Conservation (phyloP, 2,797 vertebrate genomes). For the Melanotaenia nigrans region DNA sequence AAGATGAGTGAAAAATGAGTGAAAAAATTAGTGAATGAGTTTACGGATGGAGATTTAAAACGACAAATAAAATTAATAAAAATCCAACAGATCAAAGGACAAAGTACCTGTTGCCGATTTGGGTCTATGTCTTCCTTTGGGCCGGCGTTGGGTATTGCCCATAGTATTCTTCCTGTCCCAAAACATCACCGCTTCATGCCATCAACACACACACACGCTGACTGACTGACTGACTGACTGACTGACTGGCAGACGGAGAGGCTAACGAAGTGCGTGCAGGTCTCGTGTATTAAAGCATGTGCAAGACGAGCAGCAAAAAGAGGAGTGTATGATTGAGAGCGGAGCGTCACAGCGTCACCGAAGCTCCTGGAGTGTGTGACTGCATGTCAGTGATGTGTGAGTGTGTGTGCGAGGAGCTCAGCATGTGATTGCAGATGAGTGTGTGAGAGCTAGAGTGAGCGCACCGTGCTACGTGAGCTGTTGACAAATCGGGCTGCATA, state of each 20-base stretch:
- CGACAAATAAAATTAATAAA: background rate
- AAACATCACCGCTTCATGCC: constrained; percentile 86
- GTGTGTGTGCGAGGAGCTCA: constrained; percentile 38
- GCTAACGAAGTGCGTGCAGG: constrained; percentile 18
- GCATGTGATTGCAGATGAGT: constrained; percentile 58
- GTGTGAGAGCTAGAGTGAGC: constrained; percentile 5
- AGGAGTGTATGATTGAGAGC: constrained; percentile 27
- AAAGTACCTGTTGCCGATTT: constrained; percentile 85
- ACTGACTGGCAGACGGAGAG: constrained; percentile 11
- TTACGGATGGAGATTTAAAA: background rate
- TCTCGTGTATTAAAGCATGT: constrained; percentile 41
- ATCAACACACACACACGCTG: constrained; percentile 40
- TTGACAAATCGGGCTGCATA: constrained; percentile 45
- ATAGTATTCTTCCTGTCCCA: constrained; percentile 86
- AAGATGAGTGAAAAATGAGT: background rate
- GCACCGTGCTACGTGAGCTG: constrained; percentile 47
- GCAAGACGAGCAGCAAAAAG: constrained; percentile 8
- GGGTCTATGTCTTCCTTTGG: constrained; percentile 84
- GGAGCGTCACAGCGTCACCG: constrained; percentile 54
- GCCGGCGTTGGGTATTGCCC: constrained; percentile 84
- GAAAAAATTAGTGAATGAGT: background rate
- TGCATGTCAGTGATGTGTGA: constrained; percentile 30
- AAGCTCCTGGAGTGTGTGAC: constrained; percentile 44
- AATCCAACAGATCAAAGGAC: constrained; percentile 5
- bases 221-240: constrained; percentile 28